Conservation (phyloP, 2,113 vertebrate species). For the sheep (Ovis aries) region ARS-UI_Ramb_v3.0 NC_056061.1:56438501-56439000, state of each 20-base stretch:
- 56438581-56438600: not conserved
- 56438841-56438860: not conserved
- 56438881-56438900: constrained; percentile 23
- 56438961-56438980: not conserved
- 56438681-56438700: not conserved
- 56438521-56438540: constrained; percentile 69
- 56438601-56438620: not conserved
- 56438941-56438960: constrained; percentile 9
- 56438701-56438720: not conserved
- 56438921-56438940: not conserved
- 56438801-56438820: constrained; percentile 3
- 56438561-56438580: not conserved
- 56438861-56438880: not conserved
- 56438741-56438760: not conserved
- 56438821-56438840: not conserved
- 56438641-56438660: not conserved
- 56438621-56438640: not conserved
- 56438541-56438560: constrained; percentile 59
- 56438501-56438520: constrained; percentile 76
- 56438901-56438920: not conserved
- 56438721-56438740: not conserved
- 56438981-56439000: not conserved
- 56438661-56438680: not conserved
- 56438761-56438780: not conserved
- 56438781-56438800: not conserved